Conservation (phyloP, 2,113 vertebrate species). For the Morphnarchus princeps region DNA sequence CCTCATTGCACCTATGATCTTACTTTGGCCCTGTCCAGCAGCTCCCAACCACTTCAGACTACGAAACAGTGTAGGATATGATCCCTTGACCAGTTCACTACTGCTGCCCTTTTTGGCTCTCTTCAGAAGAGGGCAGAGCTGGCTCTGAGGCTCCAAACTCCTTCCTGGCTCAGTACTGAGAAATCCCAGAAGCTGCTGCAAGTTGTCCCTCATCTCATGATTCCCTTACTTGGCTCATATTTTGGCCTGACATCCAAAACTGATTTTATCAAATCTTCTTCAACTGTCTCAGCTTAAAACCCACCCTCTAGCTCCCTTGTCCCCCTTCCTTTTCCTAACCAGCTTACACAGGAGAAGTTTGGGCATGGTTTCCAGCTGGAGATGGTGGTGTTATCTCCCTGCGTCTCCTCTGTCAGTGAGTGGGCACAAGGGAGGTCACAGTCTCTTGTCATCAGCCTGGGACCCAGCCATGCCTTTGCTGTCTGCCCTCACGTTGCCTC, state of each 20-base stretch:
- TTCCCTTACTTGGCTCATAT: neutral
- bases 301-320: neutral
- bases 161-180: neutral
- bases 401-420: neutral
- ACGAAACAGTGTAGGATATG: neutral
- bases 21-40: neutral
- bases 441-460: neutral
- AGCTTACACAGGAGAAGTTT: neutral
- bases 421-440: neutral
- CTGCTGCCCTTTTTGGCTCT: neutral
- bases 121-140: neutral
- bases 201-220: neutral
- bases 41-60: neutral
- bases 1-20: neutral
- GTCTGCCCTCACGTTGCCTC: neutral
- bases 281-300: neutral
- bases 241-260: neutral
- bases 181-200: neutral
- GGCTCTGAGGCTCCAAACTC: neutral
- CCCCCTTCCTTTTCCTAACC: neutral
- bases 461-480: neutral
- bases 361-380: neutral
- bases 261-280: neutral
- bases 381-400: neutral
- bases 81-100: neutral